Conservation (phyloP, 2,113 vertebrate species). For the Pelvicachromis taeniatus region DNA sequence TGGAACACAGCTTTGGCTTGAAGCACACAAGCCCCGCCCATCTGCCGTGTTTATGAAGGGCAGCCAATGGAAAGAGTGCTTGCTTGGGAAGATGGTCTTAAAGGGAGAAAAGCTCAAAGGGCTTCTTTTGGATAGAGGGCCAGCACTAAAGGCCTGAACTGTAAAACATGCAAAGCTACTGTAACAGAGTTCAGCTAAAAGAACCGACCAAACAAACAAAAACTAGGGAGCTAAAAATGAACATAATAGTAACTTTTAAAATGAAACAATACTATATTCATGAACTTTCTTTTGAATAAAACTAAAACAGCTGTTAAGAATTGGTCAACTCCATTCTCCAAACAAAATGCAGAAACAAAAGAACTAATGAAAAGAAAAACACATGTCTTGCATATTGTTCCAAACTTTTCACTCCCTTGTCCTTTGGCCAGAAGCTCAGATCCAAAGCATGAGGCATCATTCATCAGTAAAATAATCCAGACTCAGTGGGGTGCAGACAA, state of each 20-base stretch:
- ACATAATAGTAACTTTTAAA: background rate
- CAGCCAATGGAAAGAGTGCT: background rate
- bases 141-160: background rate
- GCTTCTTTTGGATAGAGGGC: background rate
- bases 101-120: background rate
- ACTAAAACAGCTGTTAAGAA: background rate
- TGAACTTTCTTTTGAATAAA: background rate
- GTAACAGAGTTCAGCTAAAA: background rate
- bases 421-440: conserved; percentile 13
- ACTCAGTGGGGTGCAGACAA: conserved; percentile 37
- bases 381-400: conserved; percentile 9
- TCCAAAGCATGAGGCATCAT: conserved; percentile 32
- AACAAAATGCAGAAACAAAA: conserved; percentile 3
- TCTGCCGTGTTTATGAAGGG: background rate
- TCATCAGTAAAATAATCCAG: conserved; percentile 44
- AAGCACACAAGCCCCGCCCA: background rate
- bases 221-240: background rate
- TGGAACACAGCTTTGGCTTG: background rate
- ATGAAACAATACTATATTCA: background rate
- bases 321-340: background rate
- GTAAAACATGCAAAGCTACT: background rate
- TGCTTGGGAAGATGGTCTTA: background rate
- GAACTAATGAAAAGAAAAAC: conserved; percentile 2
- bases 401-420: conserved; percentile 15
- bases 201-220: background rate